A percentile compares a stretch with the other conserved stretches of the same genome.
Evolutionary conservation across 2,113 vertebrate species (phyloP).

Genomic region (Gnathonemus echidnorhynchus): DNA sequence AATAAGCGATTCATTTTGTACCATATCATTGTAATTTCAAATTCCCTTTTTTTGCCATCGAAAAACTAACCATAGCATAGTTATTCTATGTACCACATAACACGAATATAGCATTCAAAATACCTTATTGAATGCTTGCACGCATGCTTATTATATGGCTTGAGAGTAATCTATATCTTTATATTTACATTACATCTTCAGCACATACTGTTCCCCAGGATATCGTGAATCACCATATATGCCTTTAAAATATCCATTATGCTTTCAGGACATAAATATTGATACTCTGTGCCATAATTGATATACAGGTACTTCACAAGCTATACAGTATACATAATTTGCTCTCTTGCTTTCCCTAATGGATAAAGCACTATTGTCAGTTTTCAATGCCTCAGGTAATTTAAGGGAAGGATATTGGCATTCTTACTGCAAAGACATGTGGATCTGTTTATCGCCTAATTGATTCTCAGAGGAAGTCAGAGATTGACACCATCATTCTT

Average conservation of each 20-base stretch:
- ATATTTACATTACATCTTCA: neutral
- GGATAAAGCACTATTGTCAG: constrained; percentile 52
- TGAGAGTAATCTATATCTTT: neutral
- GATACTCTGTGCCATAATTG: constrained; percentile 22
- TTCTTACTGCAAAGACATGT: constrained; percentile 56
- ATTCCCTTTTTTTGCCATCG: neutral
- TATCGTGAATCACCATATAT: constrained; percentile 3
- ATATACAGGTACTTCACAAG: constrained; percentile 40
- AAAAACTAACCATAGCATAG: neutral
- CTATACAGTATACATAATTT: constrained; percentile 47
- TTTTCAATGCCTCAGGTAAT: constrained; percentile 73
- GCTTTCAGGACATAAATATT: constrained; percentile 19
- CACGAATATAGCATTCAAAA: neutral
- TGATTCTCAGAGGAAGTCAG: constrained; percentile 71
- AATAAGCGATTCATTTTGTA: neutral
- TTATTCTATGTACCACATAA: neutral
- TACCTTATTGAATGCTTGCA: neutral
- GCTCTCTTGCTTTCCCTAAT: constrained; percentile 52
- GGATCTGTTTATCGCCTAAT: constrained; percentile 75
- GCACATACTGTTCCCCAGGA: neutral
- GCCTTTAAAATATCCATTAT: constrained; percentile 18
- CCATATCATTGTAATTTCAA: neutral
- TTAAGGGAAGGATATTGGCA: constrained; percentile 57
- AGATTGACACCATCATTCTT: constrained; percentile 59
- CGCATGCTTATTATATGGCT: neutral